Conservation (phyloP, 2,113 vertebrate species). For the Willisornis vidua region DNA sequence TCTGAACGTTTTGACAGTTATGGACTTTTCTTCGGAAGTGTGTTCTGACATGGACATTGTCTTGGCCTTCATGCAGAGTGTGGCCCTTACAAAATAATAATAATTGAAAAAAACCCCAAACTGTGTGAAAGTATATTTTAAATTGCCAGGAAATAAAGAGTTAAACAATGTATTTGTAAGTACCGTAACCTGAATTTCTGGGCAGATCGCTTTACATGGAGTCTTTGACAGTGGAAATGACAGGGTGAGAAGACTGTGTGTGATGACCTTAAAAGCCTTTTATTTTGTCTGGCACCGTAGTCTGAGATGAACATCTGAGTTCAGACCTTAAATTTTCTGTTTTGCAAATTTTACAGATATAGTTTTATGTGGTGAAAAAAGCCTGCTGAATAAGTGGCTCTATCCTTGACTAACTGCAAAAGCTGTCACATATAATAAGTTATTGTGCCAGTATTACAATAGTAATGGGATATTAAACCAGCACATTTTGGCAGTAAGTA, state of each 20-base stretch:
- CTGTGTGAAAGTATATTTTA: neutral
- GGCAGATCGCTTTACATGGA: neutral
- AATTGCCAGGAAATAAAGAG: neutral
- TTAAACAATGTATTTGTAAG: neutral
- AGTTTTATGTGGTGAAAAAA: neutral
- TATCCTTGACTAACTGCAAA: constrained; percentile 17
- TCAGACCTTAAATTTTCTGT: neutral
- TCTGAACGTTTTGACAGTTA: neutral
- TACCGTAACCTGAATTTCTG: neutral
- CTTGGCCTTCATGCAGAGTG: neutral
- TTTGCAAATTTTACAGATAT: neutral
- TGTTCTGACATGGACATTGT: neutral
- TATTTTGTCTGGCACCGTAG: neutral
- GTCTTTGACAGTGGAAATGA: neutral
- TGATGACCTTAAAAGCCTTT: neutral
- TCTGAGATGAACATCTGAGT: neutral
- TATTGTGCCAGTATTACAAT: constrained; percentile 35
- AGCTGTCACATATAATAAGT: neutral
- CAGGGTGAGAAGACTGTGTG: neutral
- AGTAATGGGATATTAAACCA: constrained; percentile 47
- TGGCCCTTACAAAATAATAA: neutral
- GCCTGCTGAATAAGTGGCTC: neutral
- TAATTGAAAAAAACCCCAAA: neutral
- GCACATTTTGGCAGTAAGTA: constrained; percentile 28
- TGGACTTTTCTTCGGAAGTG: fast-evolving